These are phyloP conservation scores for Aphrocallistes beatrix DNA, from an alignment of 37 sponge, comb jelly and placozoan genomes.

Conservation along the genomic window DNA sequence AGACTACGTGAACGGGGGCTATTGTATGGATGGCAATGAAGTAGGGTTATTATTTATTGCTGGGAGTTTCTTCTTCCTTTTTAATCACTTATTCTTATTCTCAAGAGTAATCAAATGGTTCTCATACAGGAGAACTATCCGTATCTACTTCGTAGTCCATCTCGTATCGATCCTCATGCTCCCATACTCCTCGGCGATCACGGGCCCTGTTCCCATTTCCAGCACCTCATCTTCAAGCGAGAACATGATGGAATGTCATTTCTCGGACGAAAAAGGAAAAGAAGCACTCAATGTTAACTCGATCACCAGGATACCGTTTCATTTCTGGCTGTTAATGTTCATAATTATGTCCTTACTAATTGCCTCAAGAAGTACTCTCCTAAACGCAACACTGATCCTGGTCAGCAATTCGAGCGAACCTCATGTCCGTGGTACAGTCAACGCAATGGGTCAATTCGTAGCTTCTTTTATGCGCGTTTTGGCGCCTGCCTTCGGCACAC, in stretches of 20 bases:
- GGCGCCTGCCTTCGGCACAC: constrained; percentile 44
- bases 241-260: background rate
- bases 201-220: background rate
- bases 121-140: background rate
- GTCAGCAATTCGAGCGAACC: constrained; percentile 30
- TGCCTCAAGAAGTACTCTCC: background rate
- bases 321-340: background rate
- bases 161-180: background rate
- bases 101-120: background rate
- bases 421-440: constrained; percentile 46
- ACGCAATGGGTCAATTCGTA: constrained; percentile 52
- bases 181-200: background rate
- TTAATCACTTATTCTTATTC: constrained; percentile 36
- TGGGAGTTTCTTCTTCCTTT: constrained; percentile 25
- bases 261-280: background rate
- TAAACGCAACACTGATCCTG: constrained; percentile 3
- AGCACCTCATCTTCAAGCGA: background rate
- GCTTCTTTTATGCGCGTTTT: constrained; percentile 43
- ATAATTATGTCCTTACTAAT: background rate
- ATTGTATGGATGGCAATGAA: constrained; percentile 52
- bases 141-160: background rate
- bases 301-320: background rate
- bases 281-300: background rate
- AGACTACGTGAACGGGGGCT: constrained; percentile 51
- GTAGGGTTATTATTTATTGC: constrained; percentile 39